These are phyloP conservation scores for Anas platyrhynchos DNA, from an alignment of 2,113 vertebrate genomes.

Conservation along the genomic window DNA sequence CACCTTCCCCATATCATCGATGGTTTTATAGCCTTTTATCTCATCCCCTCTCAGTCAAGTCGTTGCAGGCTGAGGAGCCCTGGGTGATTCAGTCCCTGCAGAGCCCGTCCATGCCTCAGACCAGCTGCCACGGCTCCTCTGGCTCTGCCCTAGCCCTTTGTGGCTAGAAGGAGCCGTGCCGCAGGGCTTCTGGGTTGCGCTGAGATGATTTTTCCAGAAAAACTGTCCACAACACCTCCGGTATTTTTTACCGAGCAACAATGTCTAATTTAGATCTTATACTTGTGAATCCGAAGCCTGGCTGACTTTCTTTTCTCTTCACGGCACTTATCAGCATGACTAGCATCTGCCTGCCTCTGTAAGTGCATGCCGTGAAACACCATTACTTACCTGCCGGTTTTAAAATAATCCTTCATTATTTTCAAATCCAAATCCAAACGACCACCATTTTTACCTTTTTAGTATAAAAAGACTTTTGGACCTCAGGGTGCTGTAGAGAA, in stretches of 20 bases:
- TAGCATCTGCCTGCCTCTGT: background rate
- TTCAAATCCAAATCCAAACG: background rate
- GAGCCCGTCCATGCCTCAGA: background rate
- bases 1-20: background rate
- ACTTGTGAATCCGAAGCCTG: background rate
- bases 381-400: background rate
- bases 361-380: background rate
- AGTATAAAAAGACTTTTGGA: background rate
- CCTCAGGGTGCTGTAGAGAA: background rate
- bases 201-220: background rate
- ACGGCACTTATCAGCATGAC: background rate
- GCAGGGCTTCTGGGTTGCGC: too few species aligned
- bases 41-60: background rate
- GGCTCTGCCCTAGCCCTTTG: background rate
- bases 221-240: background rate
- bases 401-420: background rate
- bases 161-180: rapidly evolving
- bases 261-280: background rate
- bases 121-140: rapidly evolving
- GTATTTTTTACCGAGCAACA: background rate
- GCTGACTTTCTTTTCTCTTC: background rate
- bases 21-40: background rate
- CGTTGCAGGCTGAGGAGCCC: background rate
- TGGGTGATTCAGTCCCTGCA: background rate
- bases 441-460: background rate